A percentile compares a stretch with the other conserved stretches of the same genome.
Evolutionary conservation across 2,113 vertebrate species (phyloP).

Genomic region (Varanus salvator): DNA sequence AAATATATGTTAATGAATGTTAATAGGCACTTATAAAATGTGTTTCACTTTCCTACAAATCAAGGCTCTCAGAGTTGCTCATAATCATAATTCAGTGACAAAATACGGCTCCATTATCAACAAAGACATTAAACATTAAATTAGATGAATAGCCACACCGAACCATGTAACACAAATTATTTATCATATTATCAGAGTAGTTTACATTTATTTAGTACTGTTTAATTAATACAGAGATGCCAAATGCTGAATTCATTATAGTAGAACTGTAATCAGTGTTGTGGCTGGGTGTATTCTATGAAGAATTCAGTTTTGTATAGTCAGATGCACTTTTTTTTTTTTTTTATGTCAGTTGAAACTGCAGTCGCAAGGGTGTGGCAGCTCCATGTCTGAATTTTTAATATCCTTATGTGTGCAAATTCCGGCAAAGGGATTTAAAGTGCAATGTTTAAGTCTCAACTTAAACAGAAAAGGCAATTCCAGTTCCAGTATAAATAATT

Average conservation of each 20-base stretch:
- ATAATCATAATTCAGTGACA: neutral
- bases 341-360: neutral
- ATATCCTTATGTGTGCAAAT: neutral
- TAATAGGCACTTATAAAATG: too few species aligned
- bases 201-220: constrained; percentile 10
- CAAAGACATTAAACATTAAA: neutral
- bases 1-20: too few species aligned
- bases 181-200: neutral
- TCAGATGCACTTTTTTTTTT: neutral
- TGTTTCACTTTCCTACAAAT: neutral
- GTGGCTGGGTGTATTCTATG: neutral
- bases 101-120: neutral
- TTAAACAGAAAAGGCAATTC: neutral
- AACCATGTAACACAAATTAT: neutral
- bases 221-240: constrained; percentile 12
- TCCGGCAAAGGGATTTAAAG: constrained; percentile 30
- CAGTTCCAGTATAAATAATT: neutral
- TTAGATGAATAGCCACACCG: neutral
- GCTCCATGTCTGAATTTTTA: constrained; percentile 26
- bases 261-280: constrained; percentile 14
- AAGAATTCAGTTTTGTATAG: constrained; percentile 12
- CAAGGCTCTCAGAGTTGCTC: neutral
- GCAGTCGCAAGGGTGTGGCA: constrained; percentile 20
- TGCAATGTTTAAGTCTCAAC: neutral
- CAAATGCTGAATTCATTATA: neutral